Evolutionary conservation across 1,140 invertebrate species (phyloP).

Genomic region (Limonius californicus): DNA sequence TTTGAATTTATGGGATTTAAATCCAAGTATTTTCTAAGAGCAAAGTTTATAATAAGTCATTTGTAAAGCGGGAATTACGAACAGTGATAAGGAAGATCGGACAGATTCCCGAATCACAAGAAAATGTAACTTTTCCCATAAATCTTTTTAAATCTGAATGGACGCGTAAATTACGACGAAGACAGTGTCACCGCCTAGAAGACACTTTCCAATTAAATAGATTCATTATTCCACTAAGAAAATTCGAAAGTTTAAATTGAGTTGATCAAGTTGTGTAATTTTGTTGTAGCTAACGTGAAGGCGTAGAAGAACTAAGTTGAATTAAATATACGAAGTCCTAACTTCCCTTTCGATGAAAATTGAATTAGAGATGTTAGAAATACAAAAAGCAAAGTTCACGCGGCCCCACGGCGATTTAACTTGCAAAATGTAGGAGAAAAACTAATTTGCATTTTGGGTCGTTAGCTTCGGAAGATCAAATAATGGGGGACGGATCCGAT

Average conservation of each 20-base stretch:
- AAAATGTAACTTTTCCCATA: slow-evolving; percentile 1
- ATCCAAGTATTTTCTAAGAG: no score
- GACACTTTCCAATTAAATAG: background rate
- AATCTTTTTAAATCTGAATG: background rate
- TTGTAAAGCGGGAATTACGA: no score
- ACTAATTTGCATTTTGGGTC: background rate
- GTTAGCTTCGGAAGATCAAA: no score
- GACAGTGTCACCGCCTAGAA: background rate
- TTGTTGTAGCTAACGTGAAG: background rate
- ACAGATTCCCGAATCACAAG: background rate
- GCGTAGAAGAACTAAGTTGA: no score
- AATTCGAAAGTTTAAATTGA: background rate
- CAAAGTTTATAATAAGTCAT: no score
- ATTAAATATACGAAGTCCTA: background rate
- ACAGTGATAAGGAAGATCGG: no score
- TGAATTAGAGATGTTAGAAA: background rate
- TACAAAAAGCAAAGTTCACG: background rate
- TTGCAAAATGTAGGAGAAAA: background rate
- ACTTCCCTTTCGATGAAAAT: background rate
- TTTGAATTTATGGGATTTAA: no score
- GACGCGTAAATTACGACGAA: background rate
- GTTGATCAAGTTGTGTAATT: background rate
- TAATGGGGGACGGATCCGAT: no score
- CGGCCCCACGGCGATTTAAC: background rate
- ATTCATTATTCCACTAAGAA: background rate